These are phyloP conservation scores for Brachionus asplanchnoidis DNA, from an alignment of 1,140 invertebrate species.

Conservation along the genomic window DNA sequence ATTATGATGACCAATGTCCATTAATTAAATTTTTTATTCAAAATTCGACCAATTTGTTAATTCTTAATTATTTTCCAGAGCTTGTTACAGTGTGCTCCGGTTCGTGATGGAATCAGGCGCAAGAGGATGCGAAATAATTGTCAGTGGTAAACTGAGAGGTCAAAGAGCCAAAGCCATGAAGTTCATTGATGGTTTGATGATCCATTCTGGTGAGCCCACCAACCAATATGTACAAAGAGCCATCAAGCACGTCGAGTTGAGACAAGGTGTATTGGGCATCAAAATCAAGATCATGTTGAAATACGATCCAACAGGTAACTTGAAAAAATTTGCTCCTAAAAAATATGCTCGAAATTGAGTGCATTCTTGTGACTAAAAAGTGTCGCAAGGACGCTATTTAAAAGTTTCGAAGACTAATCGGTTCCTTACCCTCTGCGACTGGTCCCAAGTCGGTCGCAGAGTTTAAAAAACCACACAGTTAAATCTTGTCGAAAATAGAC, in stretches of 20 bases:
- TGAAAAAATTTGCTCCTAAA: not conserved
- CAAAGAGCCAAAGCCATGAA: conserved; percentile 99
- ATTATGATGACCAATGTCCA: too few relatives aligned
- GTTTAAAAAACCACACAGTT: not conserved
- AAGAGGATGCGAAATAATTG: conserved; percentile 91
- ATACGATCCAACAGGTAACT: conserved; percentile 79
- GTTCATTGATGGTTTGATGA: conserved; percentile 99
- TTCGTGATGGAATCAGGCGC: conserved; percentile 99
- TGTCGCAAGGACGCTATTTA: not conserved
- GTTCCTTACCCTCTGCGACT: conserved; percentile 8
- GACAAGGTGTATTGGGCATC: conserved; percentile 82
- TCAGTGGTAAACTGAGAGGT: conserved; percentile 94
- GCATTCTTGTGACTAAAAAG: not conserved
- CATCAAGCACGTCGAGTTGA: conserved; percentile 88
- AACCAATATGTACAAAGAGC: conserved; percentile 97
- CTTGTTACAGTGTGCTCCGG: conserved; percentile 95
- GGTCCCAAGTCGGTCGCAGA: not conserved
- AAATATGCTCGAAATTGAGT: conserved; percentile 17
- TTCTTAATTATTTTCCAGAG: conserved; percentile 61
- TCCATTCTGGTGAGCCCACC: conserved; percentile 96
- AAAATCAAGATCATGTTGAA: conserved; percentile 99
- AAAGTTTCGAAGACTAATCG: not conserved
- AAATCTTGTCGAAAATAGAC: not conserved
- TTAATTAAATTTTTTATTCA: too few relatives aligned
- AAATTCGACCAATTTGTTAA: too few relatives aligned